Conservation (phyloP, 2,113 vertebrate species). For the Tupaia chinensis region DNA sequence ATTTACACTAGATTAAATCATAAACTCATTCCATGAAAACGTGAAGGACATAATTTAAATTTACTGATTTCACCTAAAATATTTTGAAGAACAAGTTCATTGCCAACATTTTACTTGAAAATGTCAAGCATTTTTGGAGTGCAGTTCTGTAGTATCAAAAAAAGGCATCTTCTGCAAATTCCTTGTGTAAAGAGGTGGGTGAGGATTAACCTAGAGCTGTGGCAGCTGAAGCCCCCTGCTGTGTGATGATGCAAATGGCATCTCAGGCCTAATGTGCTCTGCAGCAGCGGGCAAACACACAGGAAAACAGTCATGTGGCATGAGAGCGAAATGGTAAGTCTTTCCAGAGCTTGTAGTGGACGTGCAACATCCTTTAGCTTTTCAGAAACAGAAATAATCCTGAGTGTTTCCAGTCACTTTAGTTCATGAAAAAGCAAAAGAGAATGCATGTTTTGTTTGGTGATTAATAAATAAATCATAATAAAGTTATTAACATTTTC, state of each 20-base stretch:
- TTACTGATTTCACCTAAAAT: conserved; percentile 60
- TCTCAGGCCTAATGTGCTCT: conserved; percentile 80
- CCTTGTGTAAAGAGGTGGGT: conserved; percentile 64
- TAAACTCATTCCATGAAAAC: conserved; percentile 23
- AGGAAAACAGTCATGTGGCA: conserved; percentile 55
- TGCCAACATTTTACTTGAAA: conserved; percentile 74
- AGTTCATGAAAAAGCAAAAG: conserved; percentile 37
- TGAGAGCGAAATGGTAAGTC: conserved; percentile 56
- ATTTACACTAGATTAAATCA: background rate
- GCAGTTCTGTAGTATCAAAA: conserved; percentile 74
- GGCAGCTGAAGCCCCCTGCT: conserved; percentile 90
- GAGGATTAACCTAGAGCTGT: conserved; percentile 83
- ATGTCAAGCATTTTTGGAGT: conserved; percentile 75
- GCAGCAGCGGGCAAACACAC: conserved; percentile 43
- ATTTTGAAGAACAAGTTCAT: conserved; percentile 65
- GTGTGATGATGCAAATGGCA: conserved; percentile 90
- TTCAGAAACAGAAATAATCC: conserved; percentile 55
- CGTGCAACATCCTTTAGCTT: conserved; percentile 49
- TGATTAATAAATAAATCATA: background rate
- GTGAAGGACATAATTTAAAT: conserved; percentile 48
- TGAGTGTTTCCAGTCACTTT: conserved; percentile 51
- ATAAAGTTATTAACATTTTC: conserved; percentile 21
- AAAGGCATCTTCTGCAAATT: conserved; percentile 79
- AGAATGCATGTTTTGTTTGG: conserved; percentile 62
- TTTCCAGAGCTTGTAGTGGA: background rate